Evolutionary conservation across 2,113 vertebrate species (phyloP).

Genomic region (Austrofundulus limnaeus): DNA sequence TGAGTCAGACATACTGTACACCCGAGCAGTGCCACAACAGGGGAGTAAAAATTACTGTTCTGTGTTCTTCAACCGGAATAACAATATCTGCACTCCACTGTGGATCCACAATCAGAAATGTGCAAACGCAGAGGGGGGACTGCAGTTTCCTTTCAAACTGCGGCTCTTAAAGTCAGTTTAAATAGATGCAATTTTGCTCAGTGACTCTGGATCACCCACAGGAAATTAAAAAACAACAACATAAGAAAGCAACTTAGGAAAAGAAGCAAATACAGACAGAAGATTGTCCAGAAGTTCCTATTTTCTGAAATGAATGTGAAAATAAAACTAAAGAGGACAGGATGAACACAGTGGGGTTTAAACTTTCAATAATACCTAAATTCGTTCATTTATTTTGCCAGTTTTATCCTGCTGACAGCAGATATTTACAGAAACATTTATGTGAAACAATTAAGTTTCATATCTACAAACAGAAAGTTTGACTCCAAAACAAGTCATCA

Average conservation of each 20-base stretch:
- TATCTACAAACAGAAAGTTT: not conserved
- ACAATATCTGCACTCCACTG: conserved; percentile 9
- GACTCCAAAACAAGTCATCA: not conserved
- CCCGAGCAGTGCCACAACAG: conserved; percentile 8
- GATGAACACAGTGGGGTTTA: not conserved
- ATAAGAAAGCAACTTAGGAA: conserved; percentile 36
- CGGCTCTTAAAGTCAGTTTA: conserved; percentile 52
- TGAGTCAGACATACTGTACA: conserved; percentile 10
- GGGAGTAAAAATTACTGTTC: conserved; percentile 9
- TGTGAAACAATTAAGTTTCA: not conserved
- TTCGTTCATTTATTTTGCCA: too few relatives aligned
- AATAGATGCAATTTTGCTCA: conserved; percentile 56
- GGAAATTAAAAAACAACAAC: conserved; percentile 71
- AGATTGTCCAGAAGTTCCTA: conserved; percentile 13
- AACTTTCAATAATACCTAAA: too few relatives aligned
- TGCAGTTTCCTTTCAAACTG: conserved; percentile 29
- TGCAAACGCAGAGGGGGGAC: conserved; percentile 1
- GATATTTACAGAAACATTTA: not conserved
- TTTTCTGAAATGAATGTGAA: conserved; percentile 32
- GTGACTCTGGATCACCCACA: conserved; percentile 53
- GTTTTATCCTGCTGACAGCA: not conserved
- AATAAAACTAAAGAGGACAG: too few relatives aligned
- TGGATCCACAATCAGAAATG: conserved; percentile 6
- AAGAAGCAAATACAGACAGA: conserved; percentile 3
- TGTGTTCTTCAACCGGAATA: not conserved